Evolutionary conservation across 2,888 invertebrate species (phyloP), one percentile per base, ranked within the genome.

Genomic region (Apeira syringaria): DNA sequence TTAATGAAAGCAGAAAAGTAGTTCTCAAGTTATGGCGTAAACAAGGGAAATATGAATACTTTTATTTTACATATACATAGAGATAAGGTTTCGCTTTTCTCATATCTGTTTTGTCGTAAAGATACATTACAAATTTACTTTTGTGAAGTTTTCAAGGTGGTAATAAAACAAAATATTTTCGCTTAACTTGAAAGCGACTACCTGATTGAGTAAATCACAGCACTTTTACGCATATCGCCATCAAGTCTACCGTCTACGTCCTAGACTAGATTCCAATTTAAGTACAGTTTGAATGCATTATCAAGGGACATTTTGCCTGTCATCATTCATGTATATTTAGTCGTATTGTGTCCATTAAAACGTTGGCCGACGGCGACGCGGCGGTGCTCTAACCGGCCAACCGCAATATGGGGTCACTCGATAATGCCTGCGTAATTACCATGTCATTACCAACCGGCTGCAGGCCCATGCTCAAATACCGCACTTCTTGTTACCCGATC

Each of bases 351-450:
- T 57, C 69, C 64, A 74, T 74, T 72, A 72, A 60, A 59, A 59
- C 54, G 55, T 50, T 51, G 54, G 66, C 71, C 65, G 39, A 56
- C 53, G 67, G 72, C 72, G 65, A 65, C 59, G 72, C 72, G 65
- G 65, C 59, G 61, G 59, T 15, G 32, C 29, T 13, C 60, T 55
- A 7, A 7, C 54, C 51, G 49, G 47, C 42, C 57, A 61, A 80
- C 86, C 83, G 68, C 85, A 83, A 80, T 83, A 85, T 81, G 79
- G 80, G 87, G 87, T 87, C 88, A 86, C 77, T 70, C 68, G 87
- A 86, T 87, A 87, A 85, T 84, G 75, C 66, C 69, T 71, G 77
- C 64, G 79, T 87, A 86, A 88, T 87, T 87, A 88, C 75, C 72
- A 73, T 68, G 62, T 73, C 71, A 81, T 80, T 84, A 80, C 74